Evolutionary conservation across 92 coral and sea anemone species (phyloP), one percentile per base, ranked within the genome.

Genomic region (Zoanthus gigantus): DNA sequence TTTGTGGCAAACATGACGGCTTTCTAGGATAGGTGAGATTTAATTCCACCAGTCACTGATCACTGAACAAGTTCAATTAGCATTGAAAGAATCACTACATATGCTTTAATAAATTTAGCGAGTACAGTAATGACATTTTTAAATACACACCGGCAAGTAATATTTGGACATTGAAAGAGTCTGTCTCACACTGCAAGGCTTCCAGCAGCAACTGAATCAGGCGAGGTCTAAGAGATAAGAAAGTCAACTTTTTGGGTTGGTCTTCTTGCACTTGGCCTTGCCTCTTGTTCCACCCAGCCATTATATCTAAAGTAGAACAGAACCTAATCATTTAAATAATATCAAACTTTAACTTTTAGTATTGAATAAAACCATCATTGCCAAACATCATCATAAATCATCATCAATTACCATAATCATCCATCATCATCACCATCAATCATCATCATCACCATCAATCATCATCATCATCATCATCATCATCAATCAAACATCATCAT

Each of bases 111-210:
- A 23, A 23, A 23, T 23, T 23, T 23, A 23, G 23, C 23, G 23
- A 23, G 0, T 23, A 66, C n/a, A 2, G 9, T n/a, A 32, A 9
- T 18, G 29, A 8, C 31, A 7, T 28, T 18, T 10, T 14, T 13
- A 9, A 10, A 42, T 30, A 69, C 88, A 65, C 68, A 96, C 99
- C 99, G 94, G 97, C 99, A 46, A 97, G 93, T 52, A 97, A 78
- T 54, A 97, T 94, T 86, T 97, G 99, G 17, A 96, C 98, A 88
- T 97, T 97, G 86, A 92, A 94, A 9, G 99, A 97, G 83, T 97
- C 99, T 0, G 93, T 69, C 89, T 97, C 99, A 90, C 93, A 91
- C 83, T 97, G 97, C 83, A 97, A 82, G 58, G 99, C 99, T 72
- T 96, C 94, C 56, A 95, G 89, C 80, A 97, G 90, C 30, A 97